Evolutionary conservation across 2,888 invertebrate genomes (phyloP).

Genomic region (Melanargia galathea): DNA sequence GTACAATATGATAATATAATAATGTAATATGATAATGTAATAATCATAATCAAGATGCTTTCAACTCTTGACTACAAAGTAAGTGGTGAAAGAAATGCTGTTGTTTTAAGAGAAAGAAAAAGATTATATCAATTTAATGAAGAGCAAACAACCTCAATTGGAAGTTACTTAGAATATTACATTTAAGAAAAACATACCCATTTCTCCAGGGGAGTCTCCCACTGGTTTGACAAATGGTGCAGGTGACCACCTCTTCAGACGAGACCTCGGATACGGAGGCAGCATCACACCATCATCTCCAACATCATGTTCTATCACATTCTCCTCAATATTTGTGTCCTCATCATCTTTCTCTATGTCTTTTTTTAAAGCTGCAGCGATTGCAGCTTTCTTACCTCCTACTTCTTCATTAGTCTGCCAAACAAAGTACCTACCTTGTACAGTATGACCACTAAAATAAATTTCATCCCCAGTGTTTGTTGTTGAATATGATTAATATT

Average conservation of each 20-base stretch:
- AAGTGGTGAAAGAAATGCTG: too few relatives aligned
- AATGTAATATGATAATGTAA: too few relatives aligned
- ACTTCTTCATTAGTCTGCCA: constrained; percentile 49
- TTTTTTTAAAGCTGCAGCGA: constrained; percentile 67
- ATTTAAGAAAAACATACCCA: constrained; percentile 82
- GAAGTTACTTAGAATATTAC: too few relatives aligned
- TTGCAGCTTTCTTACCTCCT: constrained; percentile 74
- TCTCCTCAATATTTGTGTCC: constrained; percentile 65
- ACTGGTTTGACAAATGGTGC: constrained; percentile 86
- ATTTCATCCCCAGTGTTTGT: too few relatives aligned
- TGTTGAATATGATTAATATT: too few relatives aligned
- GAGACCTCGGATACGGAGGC: constrained; percentile 60
- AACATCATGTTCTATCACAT: constrained; percentile 63
- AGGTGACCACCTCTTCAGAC: constrained; percentile 87
- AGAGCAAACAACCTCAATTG: too few relatives aligned
- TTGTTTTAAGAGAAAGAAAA: too few relatives aligned
- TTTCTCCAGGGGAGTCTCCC: constrained; percentile 92
- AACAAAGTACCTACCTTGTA: constrained; percentile 13
- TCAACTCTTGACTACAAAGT: too few relatives aligned
- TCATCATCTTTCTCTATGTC: constrained; percentile 61
- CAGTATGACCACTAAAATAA: too few relatives aligned
- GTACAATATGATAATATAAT: too few relatives aligned
- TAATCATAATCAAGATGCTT: too few relatives aligned
- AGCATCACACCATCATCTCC: constrained; percentile 64
- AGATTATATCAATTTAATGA: too few relatives aligned